phyloP scores from a whole-genome alignment of 2,113 vertebrate species.

The Engystomops pustulosus region DNA sequence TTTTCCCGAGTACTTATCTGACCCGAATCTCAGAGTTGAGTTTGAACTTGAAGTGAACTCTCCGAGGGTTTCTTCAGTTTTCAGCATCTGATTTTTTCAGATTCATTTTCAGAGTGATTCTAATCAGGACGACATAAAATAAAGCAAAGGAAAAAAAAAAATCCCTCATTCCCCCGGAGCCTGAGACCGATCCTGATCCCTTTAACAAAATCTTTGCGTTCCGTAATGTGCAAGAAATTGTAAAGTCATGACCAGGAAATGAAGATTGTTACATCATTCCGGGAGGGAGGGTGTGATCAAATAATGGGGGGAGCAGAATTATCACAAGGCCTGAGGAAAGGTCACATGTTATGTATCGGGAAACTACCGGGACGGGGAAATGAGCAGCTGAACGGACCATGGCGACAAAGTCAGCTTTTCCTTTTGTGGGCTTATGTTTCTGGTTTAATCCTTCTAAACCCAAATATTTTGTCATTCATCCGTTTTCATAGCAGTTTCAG shows the following conservation, averaged over 20 bases:
- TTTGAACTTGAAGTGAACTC: constrained; percentile 28
- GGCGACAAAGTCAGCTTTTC: no score
- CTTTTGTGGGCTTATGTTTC: no score
- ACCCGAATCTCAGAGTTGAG: neutral
- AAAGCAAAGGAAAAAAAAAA: neutral
- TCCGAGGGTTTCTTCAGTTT: neutral
- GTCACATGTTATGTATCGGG: neutral
- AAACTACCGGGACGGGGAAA: no score
- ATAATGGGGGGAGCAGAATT: neutral
- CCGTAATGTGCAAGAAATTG: neutral
- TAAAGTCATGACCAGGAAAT: neutral
- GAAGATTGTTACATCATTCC: neutral
- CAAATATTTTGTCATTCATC: no score
- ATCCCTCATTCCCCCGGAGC: neutral
- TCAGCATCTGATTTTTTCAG: neutral
- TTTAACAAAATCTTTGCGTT: neutral
- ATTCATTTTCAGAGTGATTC: constrained; percentile 27
- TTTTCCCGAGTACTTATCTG: neutral
- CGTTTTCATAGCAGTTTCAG: no score
- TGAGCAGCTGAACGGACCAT: no score
- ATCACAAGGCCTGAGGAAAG: neutral
- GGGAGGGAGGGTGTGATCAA: neutral
- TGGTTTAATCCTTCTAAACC: no score
- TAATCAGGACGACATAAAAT: constrained; percentile 25
- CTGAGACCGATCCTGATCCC: neutral